phyloP scores from a whole-genome alignment of 1,140 invertebrate species.

The Lordiphosa mommai region DNA sequence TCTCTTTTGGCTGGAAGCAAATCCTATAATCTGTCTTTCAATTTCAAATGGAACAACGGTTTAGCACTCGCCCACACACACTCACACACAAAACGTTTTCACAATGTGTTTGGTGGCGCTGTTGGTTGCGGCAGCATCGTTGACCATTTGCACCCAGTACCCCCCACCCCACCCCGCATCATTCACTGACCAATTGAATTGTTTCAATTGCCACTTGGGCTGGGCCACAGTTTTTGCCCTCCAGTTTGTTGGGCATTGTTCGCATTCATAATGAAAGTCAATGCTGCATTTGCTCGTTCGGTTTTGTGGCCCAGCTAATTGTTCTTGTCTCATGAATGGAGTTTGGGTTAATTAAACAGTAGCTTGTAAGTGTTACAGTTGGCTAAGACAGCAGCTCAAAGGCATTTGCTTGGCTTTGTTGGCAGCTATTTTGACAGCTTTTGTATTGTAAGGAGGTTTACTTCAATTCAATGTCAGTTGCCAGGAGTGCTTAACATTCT shows the following conservation, averaged over 20 bases:
- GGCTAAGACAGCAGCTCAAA: background rate
- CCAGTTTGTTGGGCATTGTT: slow-evolving; percentile 25
- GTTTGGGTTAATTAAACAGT: background rate
- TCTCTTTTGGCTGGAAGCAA: slow-evolving; percentile 33
- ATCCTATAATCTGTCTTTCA: slow-evolving; percentile 64
- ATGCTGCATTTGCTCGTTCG: slow-evolving; percentile 28
- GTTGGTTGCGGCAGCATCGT: slow-evolving; percentile 9
- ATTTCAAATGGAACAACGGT: slow-evolving; percentile 54
- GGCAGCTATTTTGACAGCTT: background rate
- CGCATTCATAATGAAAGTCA: slow-evolving; percentile 65
- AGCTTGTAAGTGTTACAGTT: too few species aligned
- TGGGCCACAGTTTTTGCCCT: slow-evolving; percentile 21
- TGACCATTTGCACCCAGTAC: background rate
- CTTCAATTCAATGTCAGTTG: too few species aligned
- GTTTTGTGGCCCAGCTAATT: slow-evolving; percentile 33
- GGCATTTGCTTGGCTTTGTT: slow-evolving; percentile 3
- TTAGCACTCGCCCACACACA: slow-evolving; percentile 42
- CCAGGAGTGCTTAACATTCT: background rate
- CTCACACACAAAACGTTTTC: slow-evolving; percentile 9
- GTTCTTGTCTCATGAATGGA: slow-evolving; percentile 15
- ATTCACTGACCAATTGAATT: slow-evolving; percentile 62
- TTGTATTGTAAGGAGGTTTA: slow-evolving; percentile 1
- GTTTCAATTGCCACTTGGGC: slow-evolving; percentile 67
- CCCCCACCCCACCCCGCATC: slow-evolving; percentile 7
- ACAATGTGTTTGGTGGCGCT: slow-evolving; percentile 19